phyloP scores from a whole-genome alignment of 2,888 invertebrate genomes.

The Eupithecia abbreviata region DNA sequence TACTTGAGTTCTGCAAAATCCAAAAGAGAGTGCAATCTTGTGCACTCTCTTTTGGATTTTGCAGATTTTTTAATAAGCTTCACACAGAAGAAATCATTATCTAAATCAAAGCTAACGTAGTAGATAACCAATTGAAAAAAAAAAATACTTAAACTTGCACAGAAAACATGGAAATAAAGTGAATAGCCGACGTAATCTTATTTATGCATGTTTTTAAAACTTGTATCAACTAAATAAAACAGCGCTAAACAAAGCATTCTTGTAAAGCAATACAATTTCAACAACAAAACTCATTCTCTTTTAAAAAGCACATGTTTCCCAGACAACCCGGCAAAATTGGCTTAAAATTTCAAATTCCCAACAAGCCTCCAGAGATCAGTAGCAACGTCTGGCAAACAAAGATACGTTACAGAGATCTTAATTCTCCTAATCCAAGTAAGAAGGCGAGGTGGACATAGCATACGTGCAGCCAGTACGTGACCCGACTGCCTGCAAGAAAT shows the following conservation, averaged over 20 bases:
- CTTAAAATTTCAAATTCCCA: slow-evolving; percentile 50
- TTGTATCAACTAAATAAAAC: background rate
- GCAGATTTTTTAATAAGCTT: background rate
- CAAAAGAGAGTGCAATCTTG: no score
- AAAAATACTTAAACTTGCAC: background rate
- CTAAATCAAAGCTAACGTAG: background rate
- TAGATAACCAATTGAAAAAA: background rate
- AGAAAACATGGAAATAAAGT: background rate
- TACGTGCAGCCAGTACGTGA: slow-evolving; percentile 63
- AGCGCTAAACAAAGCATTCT: background rate
- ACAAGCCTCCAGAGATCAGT: slow-evolving; percentile 55
- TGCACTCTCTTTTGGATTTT: background rate
- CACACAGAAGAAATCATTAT: no score
- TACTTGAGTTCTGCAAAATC: no score
- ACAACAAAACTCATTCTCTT: slow-evolving; percentile 10
- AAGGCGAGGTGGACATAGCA: slow-evolving; percentile 72
- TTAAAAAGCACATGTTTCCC: slow-evolving; percentile 15
- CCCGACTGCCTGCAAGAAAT: slow-evolving; percentile 50
- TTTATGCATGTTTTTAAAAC: background rate
- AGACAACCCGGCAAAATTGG: slow-evolving; percentile 30
- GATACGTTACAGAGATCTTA: slow-evolving; percentile 73
- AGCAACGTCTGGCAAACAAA: slow-evolving; percentile 66
- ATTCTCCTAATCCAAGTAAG: slow-evolving; percentile 78
- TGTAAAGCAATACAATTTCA: background rate
- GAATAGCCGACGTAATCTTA: background rate